These are phyloP conservation scores for Athalia cordata DNA, from an alignment of 2,888 invertebrate genomes.

Conservation along the genomic window DNA sequence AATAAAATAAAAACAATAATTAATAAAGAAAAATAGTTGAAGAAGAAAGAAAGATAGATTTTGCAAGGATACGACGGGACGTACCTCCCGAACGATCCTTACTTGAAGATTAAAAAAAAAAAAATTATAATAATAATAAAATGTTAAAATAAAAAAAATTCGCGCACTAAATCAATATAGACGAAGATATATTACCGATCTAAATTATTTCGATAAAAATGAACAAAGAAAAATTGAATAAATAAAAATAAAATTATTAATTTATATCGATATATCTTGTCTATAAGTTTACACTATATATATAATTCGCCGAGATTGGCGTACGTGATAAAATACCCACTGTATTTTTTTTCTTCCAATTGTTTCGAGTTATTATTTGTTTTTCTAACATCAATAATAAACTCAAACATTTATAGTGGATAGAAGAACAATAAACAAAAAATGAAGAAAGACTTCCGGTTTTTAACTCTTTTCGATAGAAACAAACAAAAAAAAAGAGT, in stretches of 20 bases:
- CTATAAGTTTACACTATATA: no score
- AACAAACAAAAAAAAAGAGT: conserved; percentile 24
- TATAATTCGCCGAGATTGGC: conserved; percentile 35
- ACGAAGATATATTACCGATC: conserved; percentile 28
- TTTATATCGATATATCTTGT: neutral
- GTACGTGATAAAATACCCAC: conserved; percentile 6
- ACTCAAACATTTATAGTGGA: conserved; percentile 17
- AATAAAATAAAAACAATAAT: conserved; percentile 72
- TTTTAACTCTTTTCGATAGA: conserved; percentile 27
- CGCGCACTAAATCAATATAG: neutral
- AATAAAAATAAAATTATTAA: neutral
- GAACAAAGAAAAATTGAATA: neutral
- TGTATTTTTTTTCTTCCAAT: neutral
- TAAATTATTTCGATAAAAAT: no score
- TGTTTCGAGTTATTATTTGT: conserved; percentile 8
- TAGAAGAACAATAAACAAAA: neutral
- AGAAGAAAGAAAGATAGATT: conserved; percentile 34
- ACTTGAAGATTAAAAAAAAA: neutral
- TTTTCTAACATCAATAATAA: neutral
- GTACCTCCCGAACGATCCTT: conserved; percentile 31
- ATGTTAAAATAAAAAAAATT: neutral
- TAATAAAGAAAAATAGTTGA: conserved; percentile 61
- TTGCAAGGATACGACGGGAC: neutral
- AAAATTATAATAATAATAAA: neutral
- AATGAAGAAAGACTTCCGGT: conserved; percentile 34